Evolutionary conservation across 2,888 invertebrate species (phyloP), one percentile per base, ranked within the genome.

Genomic region (Ectemnius continuus): DNA sequence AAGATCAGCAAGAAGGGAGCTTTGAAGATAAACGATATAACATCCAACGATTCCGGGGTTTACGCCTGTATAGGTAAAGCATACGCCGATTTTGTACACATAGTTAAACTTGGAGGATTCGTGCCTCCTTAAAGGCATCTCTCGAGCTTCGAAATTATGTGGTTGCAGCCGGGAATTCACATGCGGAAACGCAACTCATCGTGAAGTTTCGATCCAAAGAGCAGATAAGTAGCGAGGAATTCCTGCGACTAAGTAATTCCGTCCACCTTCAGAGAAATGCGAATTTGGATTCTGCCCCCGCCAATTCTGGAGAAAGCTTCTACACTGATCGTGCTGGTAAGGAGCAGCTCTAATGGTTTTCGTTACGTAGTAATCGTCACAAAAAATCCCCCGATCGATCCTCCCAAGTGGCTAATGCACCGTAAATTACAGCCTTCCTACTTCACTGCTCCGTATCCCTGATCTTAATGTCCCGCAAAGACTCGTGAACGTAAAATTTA

Each of bases 1-100:
- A 97, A 97, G 90, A 96, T 97, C 66, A 97, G 97, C 13, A 96
- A 96, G 87, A 97, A 97, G 93, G 98, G 98, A 14, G 97, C 97
- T 28, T 92, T 98, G 16, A 94, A 97, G 73, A 96, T 98, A 73
- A 94, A 95, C 71, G 95, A 96, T 60, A 94, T 98, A 5, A 94
- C 95, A 0, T 94, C 96, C 82, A 93, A 95, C 2, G 98, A 98
- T 91, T 95, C 95, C 67, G 98, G 97, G 1, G 92, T 95, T 4
- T 98, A 97, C 89, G 96, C 96, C 0, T 98, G 98, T 88, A 94
- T 96, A 63, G 97, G 93, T 93, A 90, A 88, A 88, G 16, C 4
- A 16, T 16, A 52, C 6, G 5, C n/a, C 11, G 5, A 52, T 16
- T 98, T 98, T 88, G 94, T 96, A 63, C 97, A 93, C 93, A 89